Evolutionary conservation across 2,113 vertebrate species (phyloP).

Genomic region (Catharus minimus): DNA sequence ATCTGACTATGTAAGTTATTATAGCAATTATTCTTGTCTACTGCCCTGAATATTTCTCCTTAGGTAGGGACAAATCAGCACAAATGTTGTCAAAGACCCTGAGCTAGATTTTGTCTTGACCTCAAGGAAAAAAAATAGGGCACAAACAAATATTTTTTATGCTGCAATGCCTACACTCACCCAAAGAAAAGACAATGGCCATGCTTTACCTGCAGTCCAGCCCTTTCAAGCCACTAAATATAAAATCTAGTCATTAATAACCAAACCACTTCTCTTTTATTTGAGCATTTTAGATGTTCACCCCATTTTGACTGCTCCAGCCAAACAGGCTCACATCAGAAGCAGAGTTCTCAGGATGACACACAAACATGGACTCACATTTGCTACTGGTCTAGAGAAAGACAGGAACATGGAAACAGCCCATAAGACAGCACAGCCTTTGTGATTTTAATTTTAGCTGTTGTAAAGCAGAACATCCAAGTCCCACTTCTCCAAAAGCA

Average conservation of each 20-base stretch:
- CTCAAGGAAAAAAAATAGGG: neutral
- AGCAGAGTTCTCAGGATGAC: neutral
- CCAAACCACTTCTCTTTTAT: neutral
- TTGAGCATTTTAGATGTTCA: neutral
- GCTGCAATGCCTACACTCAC: neutral
- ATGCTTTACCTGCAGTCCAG: neutral
- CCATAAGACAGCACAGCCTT: fast-evolving
- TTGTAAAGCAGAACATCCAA: neutral
- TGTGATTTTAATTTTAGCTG: neutral
- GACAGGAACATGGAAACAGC: fast-evolving
- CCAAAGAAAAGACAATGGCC: neutral
- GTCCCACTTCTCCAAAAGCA: neutral
- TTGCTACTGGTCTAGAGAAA: neutral
- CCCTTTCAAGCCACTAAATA: neutral
- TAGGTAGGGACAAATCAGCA: neutral
- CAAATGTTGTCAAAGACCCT: neutral
- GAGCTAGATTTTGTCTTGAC: neutral
- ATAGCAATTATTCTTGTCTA: conserved; percentile 6
- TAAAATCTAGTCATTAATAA: neutral
- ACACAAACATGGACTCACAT: neutral
- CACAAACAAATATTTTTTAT: neutral
- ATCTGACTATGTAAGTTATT: neutral
- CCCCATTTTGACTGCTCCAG: neutral
- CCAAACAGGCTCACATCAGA: neutral
- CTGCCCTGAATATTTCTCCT: neutral